These are phyloP conservation scores for Drosophila paulistorum DNA, from an alignment of 1,140 invertebrate species.

Conservation along the genomic window DNA sequence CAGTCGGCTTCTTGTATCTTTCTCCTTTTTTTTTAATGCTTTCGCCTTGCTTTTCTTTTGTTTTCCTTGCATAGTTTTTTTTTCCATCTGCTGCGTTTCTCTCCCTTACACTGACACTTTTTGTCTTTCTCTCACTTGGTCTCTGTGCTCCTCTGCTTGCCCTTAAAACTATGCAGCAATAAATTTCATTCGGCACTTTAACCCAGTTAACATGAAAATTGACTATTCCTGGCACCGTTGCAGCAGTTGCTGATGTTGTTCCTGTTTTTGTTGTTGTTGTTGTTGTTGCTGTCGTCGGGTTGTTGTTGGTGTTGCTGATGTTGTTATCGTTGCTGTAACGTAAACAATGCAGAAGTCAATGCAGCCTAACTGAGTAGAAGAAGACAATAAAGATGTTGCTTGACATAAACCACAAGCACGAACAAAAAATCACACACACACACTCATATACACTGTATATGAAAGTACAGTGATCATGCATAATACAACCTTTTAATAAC, in stretches of 20 bases:
- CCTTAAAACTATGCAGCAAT: slow-evolving; percentile 28
- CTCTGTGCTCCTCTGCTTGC: neutral
- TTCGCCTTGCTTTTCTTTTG: neutral
- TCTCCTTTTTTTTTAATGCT: neutral
- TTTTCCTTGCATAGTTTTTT: neutral
- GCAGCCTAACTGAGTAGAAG: neutral
- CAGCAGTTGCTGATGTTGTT: neutral
- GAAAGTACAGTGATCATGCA: too few relatives aligned
- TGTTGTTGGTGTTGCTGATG: slow-evolving; percentile 3
- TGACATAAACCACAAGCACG: neutral
- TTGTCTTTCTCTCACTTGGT: neutral
- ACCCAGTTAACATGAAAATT: slow-evolving; percentile 41
- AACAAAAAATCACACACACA: neutral
- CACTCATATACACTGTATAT: neutral
- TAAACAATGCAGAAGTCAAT: slow-evolving; percentile 1
- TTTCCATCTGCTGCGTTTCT: neutral
- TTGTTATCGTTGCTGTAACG: slow-evolving; percentile 8
- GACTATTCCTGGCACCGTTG: slow-evolving; percentile 28
- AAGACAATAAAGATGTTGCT: slow-evolving; percentile 7
- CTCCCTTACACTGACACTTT: neutral
- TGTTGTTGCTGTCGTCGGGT: neutral
- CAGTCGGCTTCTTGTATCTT: too few relatives aligned
- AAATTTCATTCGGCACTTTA: slow-evolving; percentile 38
- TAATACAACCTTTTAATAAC: too few relatives aligned
- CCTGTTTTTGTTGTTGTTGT: neutral